A percentile compares a stretch with the other conserved stretches of the same genome.
Evolutionary conservation across 2,888 invertebrate genomes (phyloP).

Genomic region (Heliconius ismenius): DNA sequence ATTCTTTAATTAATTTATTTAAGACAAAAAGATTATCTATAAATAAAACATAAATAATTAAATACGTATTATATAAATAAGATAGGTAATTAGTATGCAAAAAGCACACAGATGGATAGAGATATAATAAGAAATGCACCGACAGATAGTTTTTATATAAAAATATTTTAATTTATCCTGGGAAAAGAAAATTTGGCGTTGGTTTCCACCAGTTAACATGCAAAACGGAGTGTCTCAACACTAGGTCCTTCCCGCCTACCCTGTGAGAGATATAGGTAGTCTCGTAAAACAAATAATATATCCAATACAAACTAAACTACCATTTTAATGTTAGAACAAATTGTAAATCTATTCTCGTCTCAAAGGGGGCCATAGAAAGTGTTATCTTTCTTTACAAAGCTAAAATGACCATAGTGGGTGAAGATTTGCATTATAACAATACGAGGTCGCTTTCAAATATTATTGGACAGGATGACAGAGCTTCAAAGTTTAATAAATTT

Average conservation of each 20-base stretch:
- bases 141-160: too few relatives aligned
- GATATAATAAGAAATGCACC: too few relatives aligned
- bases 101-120: too few relatives aligned
- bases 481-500: not conserved
- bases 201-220: too few relatives aligned
- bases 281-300: not conserved
- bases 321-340: conserved; percentile 53
- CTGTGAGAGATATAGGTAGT: not conserved
- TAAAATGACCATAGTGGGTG: conserved; percentile 67
- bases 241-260: not conserved
- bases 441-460: conserved; percentile 54
- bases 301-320: conserved; percentile 21
- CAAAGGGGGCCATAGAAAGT: conserved; percentile 74
- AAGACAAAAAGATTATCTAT: too few relatives aligned
- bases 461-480: not conserved
- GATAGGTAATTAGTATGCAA: too few relatives aligned
- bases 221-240: not conserved
- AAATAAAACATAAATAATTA: too few relatives aligned
- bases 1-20: too few relatives aligned
- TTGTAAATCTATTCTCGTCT: conserved; percentile 60
- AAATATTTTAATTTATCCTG: too few relatives aligned
- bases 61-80: too few relatives aligned
- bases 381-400: conserved; percentile 66
- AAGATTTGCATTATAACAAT: conserved; percentile 70
- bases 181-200: too few relatives aligned